Base-by-base conservation (phyloP, 2,888 invertebrate species). In the Nomada ruficornis region DNA sequence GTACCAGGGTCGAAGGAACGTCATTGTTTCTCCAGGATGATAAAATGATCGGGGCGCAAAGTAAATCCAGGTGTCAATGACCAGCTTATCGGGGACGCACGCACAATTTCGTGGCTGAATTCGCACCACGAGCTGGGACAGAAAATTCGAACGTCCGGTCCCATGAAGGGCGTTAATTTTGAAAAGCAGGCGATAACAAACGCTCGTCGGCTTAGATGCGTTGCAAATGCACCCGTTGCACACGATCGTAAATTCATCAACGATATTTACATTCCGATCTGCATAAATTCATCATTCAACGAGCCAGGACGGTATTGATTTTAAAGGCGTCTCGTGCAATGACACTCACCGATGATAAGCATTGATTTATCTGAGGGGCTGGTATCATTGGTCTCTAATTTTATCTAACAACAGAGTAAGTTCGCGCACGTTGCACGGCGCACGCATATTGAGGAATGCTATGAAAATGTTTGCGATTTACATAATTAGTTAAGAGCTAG, bases 111-210 rank as follows among this genome's bases (percentile, higher is more conserved):
- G 77, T 67, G 42, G 67, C 9, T 42, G 55, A 20, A 20, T 29
- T 55, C 47, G 47, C 67, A 13, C 10, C 1, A 23, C 15, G 47
- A 10, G 11, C 47, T 36, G 55, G 9, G n/a, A 52, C 47, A 18
- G 55, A 63, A 57, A 72, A 68, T 68, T 79, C 44, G 62, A 62
- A 67, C 55, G 78, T 78, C 64, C 47, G 74, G 42, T 52, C 42
- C 50, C 29, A 59, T 69, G 72, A 78, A 71, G 65, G 60, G 60
- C 78, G 79, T 80, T 80, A 80, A 78, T 80, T 80, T 71, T 80
- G 71, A 62, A 70, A 80, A 80, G 78, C 60, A 44, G 54, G 47
- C 72, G 79, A 62, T 68, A 80, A 80, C 79, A 80, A 78, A 50
- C 80, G 67, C 79, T 78, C 54, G 67, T 72, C 63, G 62, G 78